Evolutionary conservation across 2,888 invertebrate species (phyloP).

Genomic region (Leptodirus hochenwartii): DNA sequence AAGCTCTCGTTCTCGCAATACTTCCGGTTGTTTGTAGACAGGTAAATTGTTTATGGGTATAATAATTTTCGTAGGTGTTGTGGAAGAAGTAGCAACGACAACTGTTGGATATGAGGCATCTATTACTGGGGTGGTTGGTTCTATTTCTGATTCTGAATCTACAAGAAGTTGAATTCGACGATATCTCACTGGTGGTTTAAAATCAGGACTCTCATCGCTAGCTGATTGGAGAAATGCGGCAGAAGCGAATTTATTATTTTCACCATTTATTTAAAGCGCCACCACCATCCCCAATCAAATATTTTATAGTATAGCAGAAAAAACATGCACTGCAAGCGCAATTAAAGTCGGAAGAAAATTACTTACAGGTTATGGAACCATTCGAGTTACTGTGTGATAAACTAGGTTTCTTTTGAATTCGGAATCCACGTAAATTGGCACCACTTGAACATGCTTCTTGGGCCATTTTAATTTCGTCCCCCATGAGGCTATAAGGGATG

Average conservation of each 20-base stretch:
- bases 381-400: slow-evolving; percentile 23
- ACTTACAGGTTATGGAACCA: slow-evolving; percentile 17
- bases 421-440: slow-evolving; percentile 46
- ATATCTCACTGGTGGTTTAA: slow-evolving; percentile 8
- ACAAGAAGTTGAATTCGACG: slow-evolving; percentile 19
- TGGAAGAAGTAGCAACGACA: not conserved
- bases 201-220: slow-evolving; percentile 12
- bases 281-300: not conserved
- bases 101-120: slow-evolving; percentile 2
- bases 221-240: too few species aligned
- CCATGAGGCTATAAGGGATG: too few species aligned
- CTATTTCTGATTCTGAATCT: slow-evolving; percentile 35
- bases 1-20: slow-evolving; percentile 39
- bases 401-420: slow-evolving; percentile 43
- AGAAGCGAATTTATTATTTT: too few species aligned
- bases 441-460: slow-evolving; percentile 36
- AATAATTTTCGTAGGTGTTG: too few species aligned
- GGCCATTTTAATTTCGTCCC: slow-evolving; percentile 21
- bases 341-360: not conserved
- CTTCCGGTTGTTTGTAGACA: too few species aligned
- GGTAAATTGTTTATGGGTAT: too few species aligned
- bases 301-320: not conserved
- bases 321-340: not conserved
- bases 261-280: slow-evolving; percentile 10
- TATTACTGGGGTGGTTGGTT: slow-evolving; percentile 4